A percentile compares a stretch with the other conserved stretches of the same genome.
Conservation (phyloP, 2,888 invertebrate genomes). For the Melipona bicolor region DNA sequence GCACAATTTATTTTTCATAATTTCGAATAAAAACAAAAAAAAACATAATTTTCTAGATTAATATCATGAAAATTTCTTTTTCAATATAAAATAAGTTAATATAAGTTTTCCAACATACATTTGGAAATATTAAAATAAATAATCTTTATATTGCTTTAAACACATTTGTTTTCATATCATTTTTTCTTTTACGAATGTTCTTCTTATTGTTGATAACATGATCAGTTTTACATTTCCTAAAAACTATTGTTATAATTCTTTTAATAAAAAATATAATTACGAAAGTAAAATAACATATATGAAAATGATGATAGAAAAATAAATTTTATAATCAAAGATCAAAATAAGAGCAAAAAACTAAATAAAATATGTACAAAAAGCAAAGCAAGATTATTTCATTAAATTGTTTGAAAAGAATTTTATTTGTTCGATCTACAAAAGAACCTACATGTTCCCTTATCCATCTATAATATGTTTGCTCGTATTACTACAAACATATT, state of each 20-base stretch:
- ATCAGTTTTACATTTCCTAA: no score
- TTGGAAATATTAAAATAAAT: neutral
- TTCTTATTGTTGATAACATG: no score
- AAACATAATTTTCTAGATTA: no score
- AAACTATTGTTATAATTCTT: neutral
- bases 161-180: neutral
- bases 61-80: no score
- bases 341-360: neutral
- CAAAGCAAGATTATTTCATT: neutral
- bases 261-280: neutral
- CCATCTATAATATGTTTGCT: neutral
- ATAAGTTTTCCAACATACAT: neutral
- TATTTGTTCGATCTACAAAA: slow-evolving; percentile 2
- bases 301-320: neutral
- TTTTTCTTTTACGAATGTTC: no score
- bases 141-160: neutral
- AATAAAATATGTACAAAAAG: neutral
- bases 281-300: neutral
- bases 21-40: no score
- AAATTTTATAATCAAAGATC: neutral
- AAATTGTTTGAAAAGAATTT: neutral
- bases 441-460: slow-evolving; percentile 13
- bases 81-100: neutral
- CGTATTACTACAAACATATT: slow-evolving; percentile 31
- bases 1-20: no score